A percentile compares a stretch with the other conserved stretches of the same genome.
Evolutionary conservation across 2,888 invertebrate genomes (phyloP).

Genomic region (Lepidocyrtoides sp.): DNA sequence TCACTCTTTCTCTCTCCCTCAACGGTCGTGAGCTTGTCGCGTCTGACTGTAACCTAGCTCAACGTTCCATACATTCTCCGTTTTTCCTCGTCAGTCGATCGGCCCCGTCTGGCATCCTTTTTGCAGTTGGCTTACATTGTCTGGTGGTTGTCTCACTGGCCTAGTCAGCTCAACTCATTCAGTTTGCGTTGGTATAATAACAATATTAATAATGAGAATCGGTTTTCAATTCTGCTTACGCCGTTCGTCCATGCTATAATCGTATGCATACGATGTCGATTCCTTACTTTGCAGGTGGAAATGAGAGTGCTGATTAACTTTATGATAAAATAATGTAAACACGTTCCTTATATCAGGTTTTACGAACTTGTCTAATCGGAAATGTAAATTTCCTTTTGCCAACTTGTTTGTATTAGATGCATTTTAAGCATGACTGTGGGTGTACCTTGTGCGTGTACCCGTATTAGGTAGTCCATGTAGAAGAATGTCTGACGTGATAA

Average conservation of each 20-base stretch:
- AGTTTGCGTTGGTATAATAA: constrained; percentile 1
- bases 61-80: constrained; percentile 75
- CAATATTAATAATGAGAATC: not conserved
- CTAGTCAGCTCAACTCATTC: constrained; percentile 54
- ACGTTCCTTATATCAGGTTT: not conserved
- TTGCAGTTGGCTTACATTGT: constrained; percentile 43
- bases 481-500: not conserved
- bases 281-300: not conserved
- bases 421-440: too few species aligned
- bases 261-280: not conserved
- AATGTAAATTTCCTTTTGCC: constrained; percentile 36
- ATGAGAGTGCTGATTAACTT: not conserved
- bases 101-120: constrained; percentile 69
- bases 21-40: constrained; percentile 49
- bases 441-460: not conserved
- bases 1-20: not conserved
- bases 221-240: not conserved
- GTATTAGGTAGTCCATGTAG: not conserved
- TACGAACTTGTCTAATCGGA: constrained; percentile 23
- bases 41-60: constrained; percentile 75
- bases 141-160: constrained; percentile 60
- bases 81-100: constrained; percentile 62
- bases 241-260: not conserved
- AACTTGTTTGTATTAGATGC: not conserved
- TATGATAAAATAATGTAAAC: not conserved